Evolutionary conservation across 2,888 invertebrate genomes (phyloP).

Genomic region (Spialia ferax): DNA sequence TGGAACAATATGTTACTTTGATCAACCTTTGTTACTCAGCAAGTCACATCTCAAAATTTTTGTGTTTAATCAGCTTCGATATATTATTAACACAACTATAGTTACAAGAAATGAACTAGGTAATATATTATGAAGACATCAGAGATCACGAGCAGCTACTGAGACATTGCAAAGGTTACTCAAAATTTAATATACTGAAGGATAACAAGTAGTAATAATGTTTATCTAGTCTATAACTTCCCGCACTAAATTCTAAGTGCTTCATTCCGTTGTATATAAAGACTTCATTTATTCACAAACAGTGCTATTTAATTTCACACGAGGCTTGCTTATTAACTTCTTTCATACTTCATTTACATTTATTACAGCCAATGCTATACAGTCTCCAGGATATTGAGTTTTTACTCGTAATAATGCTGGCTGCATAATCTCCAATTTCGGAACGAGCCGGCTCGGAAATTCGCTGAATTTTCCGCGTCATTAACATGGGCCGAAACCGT

Average conservation of each 20-base stretch:
- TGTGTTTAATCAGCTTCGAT: too few species aligned
- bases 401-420: constrained; percentile 61
- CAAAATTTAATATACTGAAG: too few species aligned
- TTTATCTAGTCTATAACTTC: not conserved
- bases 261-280: not conserved
- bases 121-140: too few species aligned
- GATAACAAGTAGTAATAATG: not conserved
- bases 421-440: constrained; percentile 66
- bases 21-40: too few species aligned
- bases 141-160: too few species aligned
- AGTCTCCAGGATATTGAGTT: constrained; percentile 44
- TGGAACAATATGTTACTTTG: too few species aligned
- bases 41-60: too few species aligned
- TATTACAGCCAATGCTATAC: constrained; percentile 48
- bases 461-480: constrained; percentile 72
- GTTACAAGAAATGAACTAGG: too few species aligned
- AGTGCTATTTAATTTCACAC: constrained; percentile 27
- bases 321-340: constrained; percentile 39
- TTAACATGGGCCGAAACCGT: constrained; percentile 57
- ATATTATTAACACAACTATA: too few species aligned
- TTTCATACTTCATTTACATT: constrained; percentile 46
- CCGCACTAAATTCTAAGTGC: constrained; percentile 41
- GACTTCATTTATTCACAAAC: constrained; percentile 5
- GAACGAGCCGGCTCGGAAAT: constrained; percentile 56
- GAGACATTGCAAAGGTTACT: too few species aligned